A percentile compares a stretch with the other conserved stretches of the same genome.
Evolutionary conservation across 2,888 invertebrate species (phyloP).

Genomic region (Serrognathus titanus): DNA sequence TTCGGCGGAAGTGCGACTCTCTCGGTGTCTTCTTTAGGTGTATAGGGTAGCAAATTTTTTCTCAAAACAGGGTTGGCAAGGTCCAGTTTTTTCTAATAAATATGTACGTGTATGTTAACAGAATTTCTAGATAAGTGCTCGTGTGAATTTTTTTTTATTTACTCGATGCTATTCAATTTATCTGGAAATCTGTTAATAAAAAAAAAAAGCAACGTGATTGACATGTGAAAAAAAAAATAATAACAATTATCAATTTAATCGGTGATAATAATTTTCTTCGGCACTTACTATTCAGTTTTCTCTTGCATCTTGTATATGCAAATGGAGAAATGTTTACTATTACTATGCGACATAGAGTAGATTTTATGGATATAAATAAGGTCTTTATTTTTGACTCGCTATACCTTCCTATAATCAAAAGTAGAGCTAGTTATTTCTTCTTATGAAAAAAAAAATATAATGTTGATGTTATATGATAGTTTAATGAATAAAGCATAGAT

Average conservation of each 20-base stretch:
- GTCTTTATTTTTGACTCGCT: background rate
- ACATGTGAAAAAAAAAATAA: no score
- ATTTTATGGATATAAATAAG: constrained; percentile 9
- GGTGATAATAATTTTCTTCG: no score
- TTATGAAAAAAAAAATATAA: constrained; percentile 1
- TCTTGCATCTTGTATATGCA: no score
- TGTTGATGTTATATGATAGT: constrained; percentile 16
- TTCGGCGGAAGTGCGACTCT: no score
- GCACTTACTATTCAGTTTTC: no score
- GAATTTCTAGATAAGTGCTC: background rate
- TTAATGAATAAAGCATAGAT: constrained; percentile 12
- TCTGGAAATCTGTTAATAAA: no score
- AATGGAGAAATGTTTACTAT: background rate
- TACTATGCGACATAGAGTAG: background rate
- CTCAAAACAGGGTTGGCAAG: constrained; percentile 26
- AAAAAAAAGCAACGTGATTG: no score
- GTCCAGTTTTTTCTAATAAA: constrained; percentile 24
- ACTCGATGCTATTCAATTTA: no score
- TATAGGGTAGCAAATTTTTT: constrained; percentile 14
- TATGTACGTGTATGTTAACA: background rate
- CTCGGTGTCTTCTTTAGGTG: background rate
- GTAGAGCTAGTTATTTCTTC: constrained; percentile 14
- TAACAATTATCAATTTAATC: no score
- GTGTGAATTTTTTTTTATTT: no score
- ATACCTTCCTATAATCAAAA: constrained; percentile 9